Base-by-base conservation (phyloP, 2,113 vertebrate species). In the Mystacornis crossleyi region DNA sequence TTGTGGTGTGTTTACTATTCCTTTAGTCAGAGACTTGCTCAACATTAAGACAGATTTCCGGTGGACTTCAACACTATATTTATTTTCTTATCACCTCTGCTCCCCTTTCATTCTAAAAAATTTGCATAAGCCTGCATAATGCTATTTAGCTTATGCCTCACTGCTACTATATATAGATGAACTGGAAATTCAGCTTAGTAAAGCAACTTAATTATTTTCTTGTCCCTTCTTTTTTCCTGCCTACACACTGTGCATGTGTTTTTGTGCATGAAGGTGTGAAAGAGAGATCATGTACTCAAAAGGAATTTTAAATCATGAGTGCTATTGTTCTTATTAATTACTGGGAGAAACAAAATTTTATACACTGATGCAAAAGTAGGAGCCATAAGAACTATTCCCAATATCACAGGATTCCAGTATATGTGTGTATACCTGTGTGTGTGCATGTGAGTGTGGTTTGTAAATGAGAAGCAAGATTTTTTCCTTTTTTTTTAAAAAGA, bases 101-200 rank as follows among this genome's bases (percentile, higher is more conserved):
- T 90, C 45, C 50, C 33, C 53, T 91, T 90, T 86, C 92, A 81
- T 85, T 60, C 70, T 73, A 81, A 90, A 75, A 33, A 80, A 97
- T 97, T 97, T 97, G 82, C 93, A 95, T 96, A 97, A 98, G 74
- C 86, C 86, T 85, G 55, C 51, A 81, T 96, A 97, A 97, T 96
- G 55, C 96, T 95, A 89, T 80, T 97, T 96, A 95, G 85, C 84
- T 92, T 96, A 90, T 93, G 83, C 43, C 47, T 65, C 54, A n/a
- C 75, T 74, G 87, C 38, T 90, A 18, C 97, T 97, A 97, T 97
- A 95, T 97, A 97, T 97, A 97, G 94, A 82, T 78, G 83, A 82
- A 93, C 86, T 86, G 86, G 73, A 94, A 87, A 83, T 96, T 66
- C 89, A 89, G 94, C 94, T 97, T 95, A 97, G 89, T 53, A 58